Evolutionary conservation across 2,113 vertebrate species (phyloP), one percentile per base, ranked within the genome.

Genomic region (Grus americana): DNA sequence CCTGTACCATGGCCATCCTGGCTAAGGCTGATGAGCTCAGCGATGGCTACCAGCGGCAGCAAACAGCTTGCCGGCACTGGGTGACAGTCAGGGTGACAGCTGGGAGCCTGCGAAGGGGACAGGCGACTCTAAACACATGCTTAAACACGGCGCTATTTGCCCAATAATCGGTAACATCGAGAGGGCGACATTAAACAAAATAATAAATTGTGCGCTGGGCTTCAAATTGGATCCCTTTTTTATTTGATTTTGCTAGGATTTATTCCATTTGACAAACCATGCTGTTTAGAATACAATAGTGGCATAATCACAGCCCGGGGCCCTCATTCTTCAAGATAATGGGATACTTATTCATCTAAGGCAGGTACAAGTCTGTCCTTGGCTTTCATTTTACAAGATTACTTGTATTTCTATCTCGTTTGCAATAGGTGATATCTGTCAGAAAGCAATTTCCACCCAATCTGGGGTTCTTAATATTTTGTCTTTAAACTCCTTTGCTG

Each of bases 281-380:
- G 98, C 98, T 99, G 98, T 99, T 99, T 98, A 98, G 98, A 98
- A 98, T 99, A 99, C 99, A 99, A 99, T 98, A 98, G 98, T 98
- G 96, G 98, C 98, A 98, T 99, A 99, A 99, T 99, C 99, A 99
- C 97, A 85, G 98, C 99, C 98, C 57, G 96, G 38, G 99, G 99
- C 98, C 92, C 95, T 98, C 98, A 98, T 99, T 99, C 98, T 98
- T 99, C 98, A 98, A 98, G 98, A 98, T 99, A 99, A 99, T 99
- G 98, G 98, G 97, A 98, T 98, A 98, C 98, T 99, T 99, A 99
- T 98, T 99, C 98, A 98, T 98, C 98, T 97, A 94, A 98, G 98
- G 98, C 98, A 97, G 98, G 98, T 98, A 98, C 98, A 98, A 97
- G 98, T 98, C 98, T 98, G 98, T 98, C 92, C 96, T 96, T 97